Base-by-base conservation (phyloP, 2,888 invertebrate species). In the Nemapogon koenigi region DNA sequence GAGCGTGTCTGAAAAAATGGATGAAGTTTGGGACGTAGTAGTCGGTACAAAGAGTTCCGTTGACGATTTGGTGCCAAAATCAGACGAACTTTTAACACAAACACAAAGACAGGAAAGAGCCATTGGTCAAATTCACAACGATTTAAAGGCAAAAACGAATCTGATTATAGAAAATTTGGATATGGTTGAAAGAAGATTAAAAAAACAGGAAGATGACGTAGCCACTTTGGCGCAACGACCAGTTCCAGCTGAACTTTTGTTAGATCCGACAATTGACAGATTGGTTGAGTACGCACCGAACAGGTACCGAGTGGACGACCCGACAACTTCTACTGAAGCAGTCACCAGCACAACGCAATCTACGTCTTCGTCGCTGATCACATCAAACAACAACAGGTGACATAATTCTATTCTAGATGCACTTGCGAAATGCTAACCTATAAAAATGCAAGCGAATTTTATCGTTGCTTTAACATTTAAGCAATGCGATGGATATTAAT, bases 11-110 rank as follows among this genome's bases (percentile, higher is more conserved):
- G 91, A 91, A 57, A 92, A 92, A 66, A 92, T 93, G 91, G 92
- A 93, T 51, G 90, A 93, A 65, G 91, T 93, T 3, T 93, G 92
- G 92, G 89, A 91, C 57, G 91, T 92, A 3, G 91, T 93, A 8
- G 91, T 92, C 1, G 92, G 92, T 10, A 92, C 92, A 2, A 93
- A 93, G 58, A 91, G 89, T 52, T 90, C 91, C 0, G 91, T 93
- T 1, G 92, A 93, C 59, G 88, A 91, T 59, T 75, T 93, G 37
- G 83, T 93, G 26, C 92, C 93, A 1, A 93, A 93, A 66, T 92
- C 92, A 0, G 91, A 93, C 57, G 91, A 91, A 50, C 69, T 93
- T 3, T 69, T 94, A 10, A 90, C 90, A 1, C 92, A 93, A 62
- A 92, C 91, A 0, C 91, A 92, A 53, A 73, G 93, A 2, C 93